Base-by-base conservation (phyloP, 1,140 invertebrate species). In the Halyomorpha halys region DNA sequence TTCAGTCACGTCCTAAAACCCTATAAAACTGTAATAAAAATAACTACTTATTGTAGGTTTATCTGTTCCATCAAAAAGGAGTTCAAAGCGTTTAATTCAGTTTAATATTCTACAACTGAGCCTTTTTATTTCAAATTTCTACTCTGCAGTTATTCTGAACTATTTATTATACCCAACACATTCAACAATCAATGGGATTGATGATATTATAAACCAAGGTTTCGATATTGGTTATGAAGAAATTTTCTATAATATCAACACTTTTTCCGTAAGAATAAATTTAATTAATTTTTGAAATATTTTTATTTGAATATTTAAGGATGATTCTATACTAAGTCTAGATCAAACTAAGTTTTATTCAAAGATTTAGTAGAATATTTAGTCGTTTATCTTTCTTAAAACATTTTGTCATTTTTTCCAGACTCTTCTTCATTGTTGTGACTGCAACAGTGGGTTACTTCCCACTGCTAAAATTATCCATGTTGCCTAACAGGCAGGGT, bases 101-200 rank as follows among this genome's bases (percentile, higher is more conserved):
- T 15, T 56, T 30, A 44, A 30, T 23, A 19, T 63, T 14, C 19
- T 49, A 39, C 25, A 44, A 5, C n/a, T 30, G 4, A 39, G 25
- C 19, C 19, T 56, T 14, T 19, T 63, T n/a, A 54, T 56, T 27
- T 63, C 25, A 13, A 14, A 19, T 15, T 53, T 49, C 16, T 63
- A 63, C 21, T 45, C 45, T 11, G 62, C 62, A 11, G 15, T 23
- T 15, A 53, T 63, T 39, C 23, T 63, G 1, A 39, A 27, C 19
- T 63, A 30, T 23, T 44, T 63, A 14, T 21, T 63, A 16, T 51
- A n/a, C 14, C 62, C 62, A n/a, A 51, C 49, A 4, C 62, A 15
- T n/a, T 53, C 14, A 16, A 63, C 25, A 8, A 63, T 63, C 4
- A 53, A 53, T 14, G 25, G 19, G 15, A 19, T 63, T 0, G 34